phyloP scores from a whole-genome alignment of 2,888 invertebrate genomes.

The Oligia strigilis region DNA sequence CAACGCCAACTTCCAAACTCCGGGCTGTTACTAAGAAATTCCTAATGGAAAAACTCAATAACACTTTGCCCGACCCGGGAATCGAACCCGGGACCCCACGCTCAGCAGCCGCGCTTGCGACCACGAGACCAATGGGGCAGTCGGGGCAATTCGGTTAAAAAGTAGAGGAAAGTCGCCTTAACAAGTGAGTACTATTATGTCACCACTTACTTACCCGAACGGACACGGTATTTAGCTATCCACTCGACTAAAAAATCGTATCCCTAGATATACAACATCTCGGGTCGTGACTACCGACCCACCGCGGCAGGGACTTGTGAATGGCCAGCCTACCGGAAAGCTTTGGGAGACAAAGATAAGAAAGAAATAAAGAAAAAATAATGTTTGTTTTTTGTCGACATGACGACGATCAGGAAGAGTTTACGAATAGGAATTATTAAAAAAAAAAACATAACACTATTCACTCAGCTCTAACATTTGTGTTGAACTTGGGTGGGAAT shows the following conservation, averaged over 20 bases:
- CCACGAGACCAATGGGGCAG: no score
- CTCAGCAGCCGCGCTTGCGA: no score
- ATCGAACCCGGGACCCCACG: no score
- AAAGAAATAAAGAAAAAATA: conserved; percentile 17
- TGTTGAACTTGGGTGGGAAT: no score
- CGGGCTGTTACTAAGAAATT: no score
- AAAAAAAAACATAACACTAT: no score
- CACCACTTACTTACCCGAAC: conserved; percentile 40
- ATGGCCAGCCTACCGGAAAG: conserved; percentile 22
- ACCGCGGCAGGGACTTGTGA: neutral
- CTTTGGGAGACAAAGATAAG: conserved; percentile 18
- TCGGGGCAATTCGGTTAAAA: neutral
- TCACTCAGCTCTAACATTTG: no score
- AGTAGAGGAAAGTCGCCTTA: conserved; percentile 13
- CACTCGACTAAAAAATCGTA: conserved; percentile 57
- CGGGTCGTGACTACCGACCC: conserved; percentile 4
- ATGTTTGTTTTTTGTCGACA: conserved; percentile 1
- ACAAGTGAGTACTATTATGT: conserved; percentile 16
- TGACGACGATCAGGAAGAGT: neutral
- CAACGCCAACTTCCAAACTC: no score
- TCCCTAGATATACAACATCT: conserved; percentile 28
- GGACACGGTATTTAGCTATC: conserved; percentile 61
- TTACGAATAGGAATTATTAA: no score
- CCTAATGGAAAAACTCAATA: no score
- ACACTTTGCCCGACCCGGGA: no score